phyloP scores from a whole-genome alignment of 2,888 invertebrate species.

The Amphiduros pacificus region DNA sequence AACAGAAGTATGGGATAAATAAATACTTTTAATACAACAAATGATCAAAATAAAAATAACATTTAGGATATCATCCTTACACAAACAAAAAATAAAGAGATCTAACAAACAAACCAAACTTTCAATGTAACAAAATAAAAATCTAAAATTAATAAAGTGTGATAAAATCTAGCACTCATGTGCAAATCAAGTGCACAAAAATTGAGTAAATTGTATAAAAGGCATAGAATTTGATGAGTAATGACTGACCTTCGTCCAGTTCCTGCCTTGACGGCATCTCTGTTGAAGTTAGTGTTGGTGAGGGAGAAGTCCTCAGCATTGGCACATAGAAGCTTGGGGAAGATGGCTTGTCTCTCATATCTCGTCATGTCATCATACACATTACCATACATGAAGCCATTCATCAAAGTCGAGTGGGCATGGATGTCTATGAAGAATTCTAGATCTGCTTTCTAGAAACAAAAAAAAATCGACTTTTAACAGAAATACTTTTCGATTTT shows the following conservation, averaged over 20 bases:
- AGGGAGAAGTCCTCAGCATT: constrained; percentile 87
- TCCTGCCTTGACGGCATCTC: constrained; percentile 82
- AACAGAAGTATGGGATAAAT: too few relatives aligned
- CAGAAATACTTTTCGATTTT: too few relatives aligned
- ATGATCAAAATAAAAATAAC: too few relatives aligned
- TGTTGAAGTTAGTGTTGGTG: constrained; percentile 88
- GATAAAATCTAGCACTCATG: too few relatives aligned
- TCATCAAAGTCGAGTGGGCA: constrained; percentile 87
- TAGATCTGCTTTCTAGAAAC: constrained; percentile 73
- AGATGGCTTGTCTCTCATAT: constrained; percentile 90
- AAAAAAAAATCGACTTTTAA: too few relatives aligned
- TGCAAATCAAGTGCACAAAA: too few relatives aligned
- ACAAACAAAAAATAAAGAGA: too few relatives aligned
- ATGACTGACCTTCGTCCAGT: constrained; percentile 77
- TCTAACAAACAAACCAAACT: too few relatives aligned
- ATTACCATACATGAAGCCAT: constrained; percentile 93
- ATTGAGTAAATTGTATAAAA: background rate
- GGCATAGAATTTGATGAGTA: background rate
- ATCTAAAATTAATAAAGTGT: too few relatives aligned
- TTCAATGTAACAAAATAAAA: too few relatives aligned
- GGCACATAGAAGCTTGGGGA: constrained; percentile 86
- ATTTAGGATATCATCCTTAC: too few relatives aligned
- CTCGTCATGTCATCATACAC: constrained; percentile 58
- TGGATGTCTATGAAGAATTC: constrained; percentile 96
- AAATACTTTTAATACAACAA: too few relatives aligned